Conservation (phyloP, 2,113 vertebrate species). For the Corythoichthys intestinalis region DNA sequence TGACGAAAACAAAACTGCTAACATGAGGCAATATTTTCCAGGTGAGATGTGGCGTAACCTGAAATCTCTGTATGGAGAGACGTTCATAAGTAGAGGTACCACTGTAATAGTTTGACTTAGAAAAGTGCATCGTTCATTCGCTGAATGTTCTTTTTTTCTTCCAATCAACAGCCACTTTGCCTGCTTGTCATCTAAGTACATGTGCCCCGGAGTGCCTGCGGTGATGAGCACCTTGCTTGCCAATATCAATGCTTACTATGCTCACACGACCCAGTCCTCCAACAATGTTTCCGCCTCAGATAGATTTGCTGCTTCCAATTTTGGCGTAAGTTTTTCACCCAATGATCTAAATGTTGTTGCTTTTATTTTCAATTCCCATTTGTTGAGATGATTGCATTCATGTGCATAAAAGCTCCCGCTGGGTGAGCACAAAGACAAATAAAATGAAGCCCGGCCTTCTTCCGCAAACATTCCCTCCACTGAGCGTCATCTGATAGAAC, state of each 20-base stretch:
- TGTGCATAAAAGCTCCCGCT: neutral
- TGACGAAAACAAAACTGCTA: too few species aligned
- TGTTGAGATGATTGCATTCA: neutral
- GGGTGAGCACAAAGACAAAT: conserved; percentile 3
- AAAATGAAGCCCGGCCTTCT: conserved; percentile 17
- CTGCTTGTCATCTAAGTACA: conserved; percentile 97
- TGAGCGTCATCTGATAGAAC: conserved; percentile 6
- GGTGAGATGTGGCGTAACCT: too few species aligned
- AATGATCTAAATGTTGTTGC: neutral
- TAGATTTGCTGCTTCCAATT: conserved; percentile 96
- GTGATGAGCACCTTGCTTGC: conserved; percentile 98
- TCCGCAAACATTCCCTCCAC: conserved; percentile 21
- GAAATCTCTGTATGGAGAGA: too few species aligned
- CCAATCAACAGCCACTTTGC: conserved; percentile 84
- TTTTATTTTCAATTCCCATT: neutral
- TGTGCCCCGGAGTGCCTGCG: conserved; percentile 94
- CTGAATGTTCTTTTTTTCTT: conserved; percentile 13
- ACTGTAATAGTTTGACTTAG: neutral
- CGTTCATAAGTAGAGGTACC: too few species aligned
- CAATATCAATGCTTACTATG: conserved; percentile 98
- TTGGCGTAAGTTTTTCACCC: conserved; percentile 81
- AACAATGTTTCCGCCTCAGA: conserved; percentile 96
- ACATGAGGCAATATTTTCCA: too few species aligned
- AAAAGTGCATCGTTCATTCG: neutral
- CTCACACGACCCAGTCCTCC: conserved; percentile 91